Evolutionary conservation across 2,113 vertebrate genomes (phyloP).

Genomic region (Eurypyga helias): DNA sequence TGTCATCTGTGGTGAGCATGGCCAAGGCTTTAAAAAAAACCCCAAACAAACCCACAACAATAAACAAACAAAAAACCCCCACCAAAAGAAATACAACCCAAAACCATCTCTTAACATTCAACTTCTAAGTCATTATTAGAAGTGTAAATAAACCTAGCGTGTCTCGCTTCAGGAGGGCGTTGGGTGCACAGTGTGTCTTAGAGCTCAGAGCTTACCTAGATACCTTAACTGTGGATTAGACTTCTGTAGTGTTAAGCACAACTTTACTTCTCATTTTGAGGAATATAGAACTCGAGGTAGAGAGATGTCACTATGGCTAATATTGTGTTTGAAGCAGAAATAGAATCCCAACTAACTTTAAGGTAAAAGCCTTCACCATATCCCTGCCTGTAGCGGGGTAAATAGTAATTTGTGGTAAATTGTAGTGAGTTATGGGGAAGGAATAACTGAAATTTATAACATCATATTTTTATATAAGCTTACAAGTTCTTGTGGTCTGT

Average conservation of each 20-base stretch:
- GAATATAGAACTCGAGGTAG: neutral
- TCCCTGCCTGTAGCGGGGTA: neutral
- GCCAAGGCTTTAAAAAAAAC: neutral
- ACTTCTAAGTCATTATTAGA: neutral
- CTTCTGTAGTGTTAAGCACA: neutral
- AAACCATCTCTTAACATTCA: neutral
- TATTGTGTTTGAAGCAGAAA: neutral
- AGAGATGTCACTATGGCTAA: neutral
- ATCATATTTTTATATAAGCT: neutral
- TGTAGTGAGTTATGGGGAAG: neutral
- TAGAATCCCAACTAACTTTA: neutral
- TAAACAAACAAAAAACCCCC: neutral
- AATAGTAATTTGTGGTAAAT: neutral
- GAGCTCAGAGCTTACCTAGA: neutral
- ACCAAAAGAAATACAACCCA: neutral
- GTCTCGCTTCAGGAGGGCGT: neutral
- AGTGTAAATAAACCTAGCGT: neutral
- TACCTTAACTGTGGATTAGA: neutral
- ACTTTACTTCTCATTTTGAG: neutral
- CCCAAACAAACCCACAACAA: neutral
- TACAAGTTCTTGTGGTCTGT: neutral
- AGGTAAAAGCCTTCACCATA: neutral
- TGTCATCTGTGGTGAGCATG: slow-evolving; percentile 50
- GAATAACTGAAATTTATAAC: neutral
- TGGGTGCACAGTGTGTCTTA: neutral